Conservation (phyloP, 2,113 vertebrate genomes). For the Carassius carassius region DNA sequence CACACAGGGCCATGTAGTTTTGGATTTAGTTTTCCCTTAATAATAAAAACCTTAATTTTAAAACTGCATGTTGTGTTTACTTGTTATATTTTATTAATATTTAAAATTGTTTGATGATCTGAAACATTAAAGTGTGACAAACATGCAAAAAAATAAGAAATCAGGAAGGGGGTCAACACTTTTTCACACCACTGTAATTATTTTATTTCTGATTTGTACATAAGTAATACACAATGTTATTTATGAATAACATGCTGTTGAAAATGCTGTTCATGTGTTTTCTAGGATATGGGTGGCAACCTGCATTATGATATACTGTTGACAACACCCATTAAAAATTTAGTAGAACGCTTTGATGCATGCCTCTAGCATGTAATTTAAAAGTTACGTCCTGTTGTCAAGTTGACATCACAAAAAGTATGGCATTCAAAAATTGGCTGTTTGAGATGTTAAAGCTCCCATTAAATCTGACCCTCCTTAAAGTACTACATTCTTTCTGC, state of each 20-base stretch:
- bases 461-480: slow-evolving; percentile 45
- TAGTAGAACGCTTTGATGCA: not conserved
- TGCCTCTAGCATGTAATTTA: not conserved
- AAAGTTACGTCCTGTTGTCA: not conserved
- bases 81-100: too few relatives aligned
- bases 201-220: not conserved
- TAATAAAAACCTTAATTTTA: too few relatives aligned
- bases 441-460: slow-evolving; percentile 19
- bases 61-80: too few relatives aligned
- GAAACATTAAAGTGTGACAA: too few relatives aligned
- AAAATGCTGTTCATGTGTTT: not conserved
- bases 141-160: too few relatives aligned
- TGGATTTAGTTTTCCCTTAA: too few relatives aligned
- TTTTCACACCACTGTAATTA: too few relatives aligned
- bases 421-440: not conserved
- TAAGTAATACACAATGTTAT: not conserved
- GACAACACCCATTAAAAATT: not conserved
- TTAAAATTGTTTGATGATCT: too few relatives aligned
- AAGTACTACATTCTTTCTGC: slow-evolving; percentile 59
- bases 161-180: too few relatives aligned
- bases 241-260: too few relatives aligned
- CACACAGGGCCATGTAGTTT: too few relatives aligned
- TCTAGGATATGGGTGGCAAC: not conserved
- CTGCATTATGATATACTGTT: not conserved
- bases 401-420: not conserved